phyloP scores from a whole-genome alignment of 2,113 vertebrate species.

The Pseudolaguvia tuberculata region DNA sequence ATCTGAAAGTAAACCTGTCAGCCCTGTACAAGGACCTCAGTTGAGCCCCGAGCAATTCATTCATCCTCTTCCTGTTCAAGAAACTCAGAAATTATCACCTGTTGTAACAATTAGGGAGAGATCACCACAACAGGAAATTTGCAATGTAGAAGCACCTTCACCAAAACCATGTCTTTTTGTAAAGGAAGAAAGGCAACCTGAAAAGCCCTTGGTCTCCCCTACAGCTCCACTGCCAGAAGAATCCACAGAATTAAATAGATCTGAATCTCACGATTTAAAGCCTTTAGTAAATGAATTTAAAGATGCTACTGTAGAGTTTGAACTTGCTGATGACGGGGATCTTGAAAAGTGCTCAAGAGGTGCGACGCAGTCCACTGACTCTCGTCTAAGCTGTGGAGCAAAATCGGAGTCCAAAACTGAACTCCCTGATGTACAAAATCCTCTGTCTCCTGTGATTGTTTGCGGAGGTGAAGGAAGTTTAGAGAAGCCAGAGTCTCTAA shows the following conservation, averaged over 20 bases:
- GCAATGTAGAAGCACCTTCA: slow-evolving; percentile 16
- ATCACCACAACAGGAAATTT: slow-evolving; percentile 52
- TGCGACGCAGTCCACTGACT: slow-evolving; percentile 72
- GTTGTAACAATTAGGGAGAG: slow-evolving; percentile 56
- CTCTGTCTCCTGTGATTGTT: slow-evolving; percentile 52
- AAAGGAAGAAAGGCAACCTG: slow-evolving; percentile 60
- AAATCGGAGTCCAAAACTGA: slow-evolving; percentile 61
- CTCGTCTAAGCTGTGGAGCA: slow-evolving; percentile 65
- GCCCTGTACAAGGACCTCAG: slow-evolving; percentile 54
- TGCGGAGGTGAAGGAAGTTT: slow-evolving; percentile 62
- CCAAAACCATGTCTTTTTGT: slow-evolving; percentile 37
- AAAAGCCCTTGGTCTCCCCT: slow-evolving; percentile 37
- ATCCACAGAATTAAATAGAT: slow-evolving; percentile 20
- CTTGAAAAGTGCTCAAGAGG: slow-evolving; percentile 60
- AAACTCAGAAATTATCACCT: slow-evolving; percentile 24
- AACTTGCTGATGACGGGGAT: slow-evolving; percentile 27
- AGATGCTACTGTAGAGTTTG: slow-evolving; percentile 57
- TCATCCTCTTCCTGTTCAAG: neutral
- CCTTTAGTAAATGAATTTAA: slow-evolving; percentile 54
- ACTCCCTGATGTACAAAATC: slow-evolving; percentile 51
- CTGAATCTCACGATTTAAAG: slow-evolving; percentile 43
- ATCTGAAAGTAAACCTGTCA: slow-evolving; percentile 60
- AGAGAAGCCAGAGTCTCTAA: slow-evolving; percentile 60
- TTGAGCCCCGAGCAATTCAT: slow-evolving; percentile 19
- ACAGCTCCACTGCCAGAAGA: slow-evolving; percentile 58